Evolutionary conservation across 2,797 vertebrate species (phyloP).

Genomic region (Poeciliopsis infans): DNA sequence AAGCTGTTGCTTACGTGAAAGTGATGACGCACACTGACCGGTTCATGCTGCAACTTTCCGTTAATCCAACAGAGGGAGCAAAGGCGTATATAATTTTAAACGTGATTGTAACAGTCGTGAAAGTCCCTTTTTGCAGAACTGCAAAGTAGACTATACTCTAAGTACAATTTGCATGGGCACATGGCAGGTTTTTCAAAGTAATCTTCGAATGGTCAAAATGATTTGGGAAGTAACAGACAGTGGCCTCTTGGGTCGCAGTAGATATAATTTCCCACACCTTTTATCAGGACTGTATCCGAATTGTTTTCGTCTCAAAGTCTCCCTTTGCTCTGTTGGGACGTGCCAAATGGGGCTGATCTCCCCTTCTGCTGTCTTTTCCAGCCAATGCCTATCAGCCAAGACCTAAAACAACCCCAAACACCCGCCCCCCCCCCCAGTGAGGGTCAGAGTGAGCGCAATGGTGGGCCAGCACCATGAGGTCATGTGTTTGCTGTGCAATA

Average conservation of each 20-base stretch:
- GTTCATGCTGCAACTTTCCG: neutral
- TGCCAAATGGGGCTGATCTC: neutral
- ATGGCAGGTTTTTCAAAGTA: neutral
- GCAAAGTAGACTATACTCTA: neutral
- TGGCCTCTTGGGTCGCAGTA: neutral
- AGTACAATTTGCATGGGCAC: neutral
- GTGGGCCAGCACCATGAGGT: conserved; percentile 16
- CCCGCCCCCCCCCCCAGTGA: neutral
- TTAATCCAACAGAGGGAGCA: neutral
- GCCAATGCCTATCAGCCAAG: conserved; percentile 1
- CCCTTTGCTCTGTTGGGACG: neutral
- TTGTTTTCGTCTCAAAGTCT: conserved; percentile 16
- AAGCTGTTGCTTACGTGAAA: neutral
- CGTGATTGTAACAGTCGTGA: neutral
- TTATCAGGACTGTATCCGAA: conserved; percentile 28
- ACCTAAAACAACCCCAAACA: neutral
- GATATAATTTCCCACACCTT: conserved; percentile 22
- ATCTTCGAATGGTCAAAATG: neutral
- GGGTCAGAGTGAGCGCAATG: neutral
- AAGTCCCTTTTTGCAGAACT: neutral
- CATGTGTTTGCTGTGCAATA: conserved; percentile 29
- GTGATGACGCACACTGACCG: neutral
- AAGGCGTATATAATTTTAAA: neutral
- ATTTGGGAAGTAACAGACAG: neutral
- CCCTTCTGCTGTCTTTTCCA: conserved; percentile 8